Evolutionary conservation across 2,797 vertebrate genomes (phyloP).

Genomic region (Periparus ater): DNA sequence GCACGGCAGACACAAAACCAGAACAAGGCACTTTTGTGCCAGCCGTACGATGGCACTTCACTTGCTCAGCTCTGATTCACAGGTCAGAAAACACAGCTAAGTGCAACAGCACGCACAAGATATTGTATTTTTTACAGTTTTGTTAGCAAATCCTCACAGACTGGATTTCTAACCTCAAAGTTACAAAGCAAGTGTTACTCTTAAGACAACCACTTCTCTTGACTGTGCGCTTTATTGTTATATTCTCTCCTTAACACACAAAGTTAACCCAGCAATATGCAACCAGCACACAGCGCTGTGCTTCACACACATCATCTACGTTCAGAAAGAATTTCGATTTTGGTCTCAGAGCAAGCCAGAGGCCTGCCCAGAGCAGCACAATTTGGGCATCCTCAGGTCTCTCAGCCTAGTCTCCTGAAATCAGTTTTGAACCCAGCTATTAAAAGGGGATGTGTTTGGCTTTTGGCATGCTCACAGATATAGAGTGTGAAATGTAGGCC

Average conservation of each 20-base stretch:
- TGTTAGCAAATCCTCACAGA: not conserved
- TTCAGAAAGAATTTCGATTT: not conserved
- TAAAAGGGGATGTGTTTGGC: not conserved
- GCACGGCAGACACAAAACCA: not conserved
- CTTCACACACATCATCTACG: not conserved
- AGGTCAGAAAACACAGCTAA: accelerated
- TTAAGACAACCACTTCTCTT: not conserved
- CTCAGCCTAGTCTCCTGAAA: not conserved
- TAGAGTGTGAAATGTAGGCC: not conserved
- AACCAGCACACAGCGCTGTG: accelerated
- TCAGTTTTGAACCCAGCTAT: not conserved
- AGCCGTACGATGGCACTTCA: not conserved
- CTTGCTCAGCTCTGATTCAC: not conserved
- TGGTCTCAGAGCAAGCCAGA: not conserved
- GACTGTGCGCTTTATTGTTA: not conserved
- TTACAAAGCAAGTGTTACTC: not conserved
- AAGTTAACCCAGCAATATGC: not conserved
- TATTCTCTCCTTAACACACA: not conserved
- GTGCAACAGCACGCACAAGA: not conserved
- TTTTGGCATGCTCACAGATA: not conserved
- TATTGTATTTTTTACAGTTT: accelerated
- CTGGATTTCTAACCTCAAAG: not conserved
- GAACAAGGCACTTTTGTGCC: not conserved
- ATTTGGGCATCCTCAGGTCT: not conserved
- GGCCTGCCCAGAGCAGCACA: not conserved